A percentile compares a stretch with the other conserved stretches of the same genome.
phyloP scores from a whole-genome alignment of 2,113 vertebrate genomes.

The Pachycephala philippinensis region DNA sequence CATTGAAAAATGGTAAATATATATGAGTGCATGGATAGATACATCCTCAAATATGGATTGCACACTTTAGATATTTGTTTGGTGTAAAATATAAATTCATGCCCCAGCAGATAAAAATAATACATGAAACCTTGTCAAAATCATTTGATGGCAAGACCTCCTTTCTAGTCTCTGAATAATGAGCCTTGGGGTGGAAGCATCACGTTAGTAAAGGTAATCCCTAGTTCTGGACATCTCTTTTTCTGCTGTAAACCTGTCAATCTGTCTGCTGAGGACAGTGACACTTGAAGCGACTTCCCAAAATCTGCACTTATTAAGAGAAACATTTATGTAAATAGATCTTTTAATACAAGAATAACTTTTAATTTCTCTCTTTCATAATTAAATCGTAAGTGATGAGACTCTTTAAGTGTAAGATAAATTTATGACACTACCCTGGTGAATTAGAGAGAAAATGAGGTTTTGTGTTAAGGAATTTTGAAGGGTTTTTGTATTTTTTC shows the following conservation, averaged over 20 bases:
- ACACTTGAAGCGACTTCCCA: slow-evolving; percentile 19
- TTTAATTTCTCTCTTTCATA: not conserved
- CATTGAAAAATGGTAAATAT: not conserved
- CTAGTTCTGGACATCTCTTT: not conserved
- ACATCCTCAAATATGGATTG: not conserved
- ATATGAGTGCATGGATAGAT: not conserved
- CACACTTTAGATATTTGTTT: slow-evolving; percentile 34
- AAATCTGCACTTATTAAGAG: slow-evolving; percentile 44
- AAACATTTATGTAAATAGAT: not conserved
- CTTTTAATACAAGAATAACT: not conserved
- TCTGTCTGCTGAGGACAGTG: not conserved
- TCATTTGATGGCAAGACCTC: slow-evolving; percentile 44
- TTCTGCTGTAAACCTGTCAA: not conserved
- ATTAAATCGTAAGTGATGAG: not conserved
- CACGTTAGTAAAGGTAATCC: not conserved
- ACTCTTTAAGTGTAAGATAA: not conserved
- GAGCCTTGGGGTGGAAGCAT: slow-evolving; percentile 28
- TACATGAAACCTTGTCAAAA: slow-evolving; percentile 49
- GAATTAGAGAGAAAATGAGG: not conserved
- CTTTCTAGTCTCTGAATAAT: slow-evolving; percentile 57
- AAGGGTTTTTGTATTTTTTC: not conserved
- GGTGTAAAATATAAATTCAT: slow-evolving; percentile 48
- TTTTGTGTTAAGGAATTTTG: not conserved
- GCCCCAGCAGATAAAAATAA: slow-evolving; percentile 38
- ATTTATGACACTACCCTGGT: not conserved